Evolutionary conservation across 2,888 invertebrate species (phyloP), one percentile per base, ranked within the genome.

Genomic region (Xiphydria camelus): DNA sequence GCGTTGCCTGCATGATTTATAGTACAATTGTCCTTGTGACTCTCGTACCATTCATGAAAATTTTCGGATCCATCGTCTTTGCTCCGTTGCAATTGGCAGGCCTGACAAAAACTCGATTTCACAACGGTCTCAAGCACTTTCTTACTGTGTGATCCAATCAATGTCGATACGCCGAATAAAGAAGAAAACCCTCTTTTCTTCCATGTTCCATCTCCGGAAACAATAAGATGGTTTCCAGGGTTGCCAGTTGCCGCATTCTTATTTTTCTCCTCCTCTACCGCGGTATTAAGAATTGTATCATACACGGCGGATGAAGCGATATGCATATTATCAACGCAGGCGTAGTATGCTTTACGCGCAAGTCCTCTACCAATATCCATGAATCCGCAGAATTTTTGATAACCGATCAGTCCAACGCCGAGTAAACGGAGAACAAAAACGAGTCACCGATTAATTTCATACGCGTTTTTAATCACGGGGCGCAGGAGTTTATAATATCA

Each of bases 1-100:
- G 51, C 35, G 25, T 46, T 46, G 29, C 42, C 41, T 38, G 25
- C 31, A 46, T 51, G 49, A 31, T 52, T 51, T 33, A 36, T 29
- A 9, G 21, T 34, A 33, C 51, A 51, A 9, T 21, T 15, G 12
- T 50, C 45, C 41, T 51, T 6, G 19, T 45, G 47, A 4, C 20
- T 17, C 33, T 51, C 32, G 31, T 45, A 51, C 45, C 51, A 51
- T 25, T 10, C 37, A 9, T 19, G 10, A 35, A 21, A 51, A 2
- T 18, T 41, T 17, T 7, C 9, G 15, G 22, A 26, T 14, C 23
- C 37, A 19, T 19, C 20, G 9, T 20, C 15, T 21, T 9, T 37
- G 9, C 12, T 32, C 35, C 37, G 47, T 38, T 41, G 42, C 9
- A 29, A 6, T 26, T 42, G 25, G 39, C 45, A 49, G 12, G 29